These are phyloP conservation scores for Ctenoplectra terminalis DNA, from an alignment of 1,140 invertebrate species.

Conservation along the genomic window DNA sequence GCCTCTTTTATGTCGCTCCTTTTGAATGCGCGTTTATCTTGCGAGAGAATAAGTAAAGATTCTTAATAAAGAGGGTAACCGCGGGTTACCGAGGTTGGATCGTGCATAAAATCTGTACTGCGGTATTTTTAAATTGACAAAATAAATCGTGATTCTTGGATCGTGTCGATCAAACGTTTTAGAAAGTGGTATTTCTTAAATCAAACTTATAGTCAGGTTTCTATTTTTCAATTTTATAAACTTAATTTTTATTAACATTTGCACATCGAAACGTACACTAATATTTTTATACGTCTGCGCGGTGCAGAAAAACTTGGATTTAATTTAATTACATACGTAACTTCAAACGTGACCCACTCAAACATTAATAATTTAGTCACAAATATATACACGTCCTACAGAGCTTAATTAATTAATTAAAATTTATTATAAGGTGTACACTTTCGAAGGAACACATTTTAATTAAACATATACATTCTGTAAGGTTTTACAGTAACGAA, in stretches of 20 bases:
- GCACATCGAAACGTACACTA: no score
- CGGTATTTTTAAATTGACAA: not conserved
- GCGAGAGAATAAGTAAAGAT: not conserved
- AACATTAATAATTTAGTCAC: not conserved
- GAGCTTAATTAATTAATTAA: not conserved
- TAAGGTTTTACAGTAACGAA: not conserved
- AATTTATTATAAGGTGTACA: not conserved
- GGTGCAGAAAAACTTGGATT: no score
- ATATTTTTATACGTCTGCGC: no score
- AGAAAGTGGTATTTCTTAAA: no score
- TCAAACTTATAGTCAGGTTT: no score
- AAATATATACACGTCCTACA: not conserved
- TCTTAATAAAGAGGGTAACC: conserved; percentile 1
- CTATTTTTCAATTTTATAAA: no score
- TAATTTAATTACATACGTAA: no score
- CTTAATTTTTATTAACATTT: no score
- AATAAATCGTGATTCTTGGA: no score
- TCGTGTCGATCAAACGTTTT: no score
- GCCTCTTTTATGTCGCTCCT: not conserved
- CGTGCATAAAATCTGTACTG: not conserved
- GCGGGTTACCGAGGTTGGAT: not conserved
- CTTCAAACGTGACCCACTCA: not conserved
- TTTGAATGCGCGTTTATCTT: not conserved
- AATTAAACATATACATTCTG: not conserved
- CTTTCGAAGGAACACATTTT: not conserved